These are phyloP conservation scores for Eupithecia vulgata DNA, from an alignment of 2,888 invertebrate genomes.

Conservation along the genomic window DNA sequence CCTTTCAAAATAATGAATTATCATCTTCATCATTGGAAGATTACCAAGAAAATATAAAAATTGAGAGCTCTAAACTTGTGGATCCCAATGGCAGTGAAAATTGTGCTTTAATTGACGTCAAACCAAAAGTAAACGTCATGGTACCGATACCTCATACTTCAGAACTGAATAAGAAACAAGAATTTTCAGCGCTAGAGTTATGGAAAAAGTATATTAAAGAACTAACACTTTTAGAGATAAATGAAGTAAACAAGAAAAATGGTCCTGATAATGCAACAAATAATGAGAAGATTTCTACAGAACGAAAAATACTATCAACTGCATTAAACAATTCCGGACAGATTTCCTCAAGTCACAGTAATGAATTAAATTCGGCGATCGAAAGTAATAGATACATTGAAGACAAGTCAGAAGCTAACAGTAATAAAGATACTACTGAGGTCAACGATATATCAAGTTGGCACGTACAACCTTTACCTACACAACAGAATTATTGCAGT, in stretches of 20 bases:
- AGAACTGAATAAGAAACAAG: slow-evolving; percentile 4
- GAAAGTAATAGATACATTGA: not conserved
- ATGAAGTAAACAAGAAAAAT: not conserved
- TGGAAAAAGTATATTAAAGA: slow-evolving; percentile 21
- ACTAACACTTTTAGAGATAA: slow-evolving; percentile 9
- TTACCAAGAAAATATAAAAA: not conserved
- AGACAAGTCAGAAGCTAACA: not conserved
- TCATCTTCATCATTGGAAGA: not conserved
- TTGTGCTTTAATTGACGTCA: not conserved
- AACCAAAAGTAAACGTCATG: not conserved
- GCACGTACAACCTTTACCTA: not conserved
- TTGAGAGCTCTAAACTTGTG: not conserved
- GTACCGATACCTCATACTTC: not conserved
- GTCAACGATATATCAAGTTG: not conserved
- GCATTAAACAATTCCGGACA: too few relatives aligned
- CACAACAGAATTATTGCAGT: not conserved
- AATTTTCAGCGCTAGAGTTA: slow-evolving; percentile 7
- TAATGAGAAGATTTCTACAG: not conserved
- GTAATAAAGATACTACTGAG: not conserved
- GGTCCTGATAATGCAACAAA: not conserved
- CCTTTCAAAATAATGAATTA: not conserved
- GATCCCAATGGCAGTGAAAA: not conserved
- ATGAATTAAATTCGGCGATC: not conserved
- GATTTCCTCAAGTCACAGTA: not conserved
- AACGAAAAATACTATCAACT: slow-evolving; percentile 6